phyloP scores from a whole-genome alignment of 2,797 vertebrate species.

The Myripristis jacobus region DNA sequence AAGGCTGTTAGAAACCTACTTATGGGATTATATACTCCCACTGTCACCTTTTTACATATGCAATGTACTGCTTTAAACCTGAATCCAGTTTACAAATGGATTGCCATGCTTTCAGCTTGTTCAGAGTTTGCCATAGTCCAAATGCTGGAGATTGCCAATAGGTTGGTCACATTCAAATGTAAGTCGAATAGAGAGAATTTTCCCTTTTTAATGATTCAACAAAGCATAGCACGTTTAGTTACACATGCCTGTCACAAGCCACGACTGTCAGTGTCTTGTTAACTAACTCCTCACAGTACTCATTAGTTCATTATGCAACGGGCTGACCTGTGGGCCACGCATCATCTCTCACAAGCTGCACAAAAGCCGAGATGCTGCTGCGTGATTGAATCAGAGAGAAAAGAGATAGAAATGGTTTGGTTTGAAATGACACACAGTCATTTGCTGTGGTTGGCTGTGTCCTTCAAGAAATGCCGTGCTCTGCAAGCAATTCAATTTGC shows the following conservation, averaged over 20 bases:
- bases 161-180: not conserved
- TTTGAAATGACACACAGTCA: not conserved
- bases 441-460: not conserved
- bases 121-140: not conserved
- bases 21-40: not conserved
- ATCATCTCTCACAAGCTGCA: slow-evolving; percentile 15
- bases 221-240: slow-evolving; percentile 1
- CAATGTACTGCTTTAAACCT: not conserved
- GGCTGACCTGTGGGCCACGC: not conserved
- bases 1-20: not conserved
- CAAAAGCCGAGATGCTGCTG: not conserved
- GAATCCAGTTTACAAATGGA: not conserved
- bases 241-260: slow-evolving; percentile 79
- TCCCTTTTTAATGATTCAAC: not conserved
- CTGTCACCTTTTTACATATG: not conserved
- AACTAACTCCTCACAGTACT: slow-evolving; percentile 50
- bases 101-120: not conserved
- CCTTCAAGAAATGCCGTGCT: not conserved
- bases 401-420: not conserved
- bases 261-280: slow-evolving; percentile 53
- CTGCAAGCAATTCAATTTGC: not conserved
- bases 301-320: slow-evolving; percentile 59
- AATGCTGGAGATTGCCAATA: not conserved
- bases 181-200: not conserved
- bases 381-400: not conserved